Conservation (phyloP, 2,888 invertebrate species). For the Erebia ligea region DNA sequence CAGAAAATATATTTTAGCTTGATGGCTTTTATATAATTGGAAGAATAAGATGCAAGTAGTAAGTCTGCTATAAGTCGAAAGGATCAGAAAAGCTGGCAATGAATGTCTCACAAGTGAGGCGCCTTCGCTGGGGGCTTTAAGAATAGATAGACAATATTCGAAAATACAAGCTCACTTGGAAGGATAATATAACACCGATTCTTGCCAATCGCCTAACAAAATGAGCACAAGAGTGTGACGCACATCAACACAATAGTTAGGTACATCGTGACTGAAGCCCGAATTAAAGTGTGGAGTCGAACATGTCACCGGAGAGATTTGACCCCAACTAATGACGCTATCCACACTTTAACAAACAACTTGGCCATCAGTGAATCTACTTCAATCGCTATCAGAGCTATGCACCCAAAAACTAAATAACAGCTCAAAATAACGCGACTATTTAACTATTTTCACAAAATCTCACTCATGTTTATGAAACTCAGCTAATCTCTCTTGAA, state of each 20-base stretch:
- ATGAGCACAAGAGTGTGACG: conserved; percentile 81
- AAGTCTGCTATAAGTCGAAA: conserved; percentile 37
- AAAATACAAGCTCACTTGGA: conserved; percentile 73
- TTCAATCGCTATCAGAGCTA: conserved; percentile 45
- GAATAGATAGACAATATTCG: conserved; percentile 57
- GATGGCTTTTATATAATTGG: conserved; percentile 36
- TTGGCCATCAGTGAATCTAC: conserved; percentile 53
- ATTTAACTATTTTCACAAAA: conserved; percentile 22
- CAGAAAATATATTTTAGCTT: conserved; percentile 38
- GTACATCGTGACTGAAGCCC: conserved; percentile 71
- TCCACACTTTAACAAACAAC: conserved; percentile 46
- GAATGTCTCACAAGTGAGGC: conserved; percentile 82
- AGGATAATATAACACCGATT: conserved; percentile 66
- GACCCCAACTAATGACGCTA: conserved; percentile 37
- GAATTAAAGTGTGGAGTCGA: conserved; percentile 57
- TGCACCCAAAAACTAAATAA: conserved; percentile 5
- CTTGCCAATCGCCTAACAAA: conserved; percentile 70
- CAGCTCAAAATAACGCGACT: conserved; percentile 26
- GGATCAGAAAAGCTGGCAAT: conserved; percentile 62
- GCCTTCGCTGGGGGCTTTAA: conserved; percentile 69
- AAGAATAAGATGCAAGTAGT: conserved; percentile 37
- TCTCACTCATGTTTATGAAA: conserved; percentile 31
- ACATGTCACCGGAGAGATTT: conserved; percentile 38
- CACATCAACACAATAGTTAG: conserved; percentile 80
- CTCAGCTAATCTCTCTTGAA: conserved; percentile 45